Conservation (phyloP, 2,888 invertebrate genomes). For the Timandra comae region DNA sequence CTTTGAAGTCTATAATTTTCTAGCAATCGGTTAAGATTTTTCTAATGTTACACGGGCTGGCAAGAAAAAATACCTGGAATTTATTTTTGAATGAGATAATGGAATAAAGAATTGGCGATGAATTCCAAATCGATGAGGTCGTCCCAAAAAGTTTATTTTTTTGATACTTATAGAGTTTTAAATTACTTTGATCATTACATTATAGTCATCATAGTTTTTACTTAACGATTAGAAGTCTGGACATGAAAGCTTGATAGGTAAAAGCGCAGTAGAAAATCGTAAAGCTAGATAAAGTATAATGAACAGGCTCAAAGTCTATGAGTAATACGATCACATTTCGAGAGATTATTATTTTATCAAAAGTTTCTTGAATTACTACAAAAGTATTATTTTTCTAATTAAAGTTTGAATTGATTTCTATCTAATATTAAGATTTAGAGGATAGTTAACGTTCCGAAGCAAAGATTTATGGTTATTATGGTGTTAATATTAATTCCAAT, state of each 20-base stretch:
- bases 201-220: too few species aligned
- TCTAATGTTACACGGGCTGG: too few species aligned
- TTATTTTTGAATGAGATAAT: too few species aligned
- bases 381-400: constrained; percentile 12
- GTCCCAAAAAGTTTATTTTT: too few species aligned
- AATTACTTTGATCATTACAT: too few species aligned
- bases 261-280: constrained; percentile 62
- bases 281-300: constrained; percentile 68
- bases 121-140: too few species aligned
- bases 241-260: constrained; percentile 56
- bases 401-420: constrained; percentile 44
- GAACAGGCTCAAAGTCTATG: constrained; percentile 67
- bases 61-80: too few species aligned
- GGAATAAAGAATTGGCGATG: too few species aligned
- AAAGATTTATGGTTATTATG: constrained; percentile 52
- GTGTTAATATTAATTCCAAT: constrained; percentile 45
- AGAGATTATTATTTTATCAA: constrained; percentile 15
- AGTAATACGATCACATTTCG: constrained; percentile 22
- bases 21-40: too few species aligned
- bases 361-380: constrained; percentile 18
- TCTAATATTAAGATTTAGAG: constrained; percentile 49
- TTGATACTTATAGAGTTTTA: too few species aligned
- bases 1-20: too few species aligned
- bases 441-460: constrained; percentile 61
- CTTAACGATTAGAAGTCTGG: constrained; percentile 27